phyloP scores from a whole-genome alignment of 2,888 invertebrate genomes.

The Aethes cnicana region DNA sequence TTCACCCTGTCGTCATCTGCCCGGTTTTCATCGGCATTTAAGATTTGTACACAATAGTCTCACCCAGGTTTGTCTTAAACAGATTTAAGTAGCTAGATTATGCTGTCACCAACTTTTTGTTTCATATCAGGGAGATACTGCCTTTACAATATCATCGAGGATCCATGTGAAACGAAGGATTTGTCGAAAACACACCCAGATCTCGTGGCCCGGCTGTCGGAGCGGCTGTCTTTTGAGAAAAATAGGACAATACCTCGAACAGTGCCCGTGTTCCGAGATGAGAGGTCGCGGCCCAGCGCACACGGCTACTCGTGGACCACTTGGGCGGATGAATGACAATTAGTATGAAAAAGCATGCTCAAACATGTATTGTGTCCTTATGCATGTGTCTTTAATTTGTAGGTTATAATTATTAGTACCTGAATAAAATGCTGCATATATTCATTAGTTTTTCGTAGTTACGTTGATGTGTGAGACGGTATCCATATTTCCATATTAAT shows the following conservation, averaged over 20 bases:
- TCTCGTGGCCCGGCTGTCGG: not conserved
- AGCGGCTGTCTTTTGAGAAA: conserved; percentile 9
- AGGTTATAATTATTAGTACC: too few species aligned
- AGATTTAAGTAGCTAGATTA: too few species aligned
- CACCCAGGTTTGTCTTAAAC: too few species aligned
- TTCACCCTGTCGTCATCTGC: too few species aligned
- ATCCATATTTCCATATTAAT: not conserved
- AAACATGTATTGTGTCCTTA: too few species aligned
- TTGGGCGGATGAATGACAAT: conserved; percentile 22
- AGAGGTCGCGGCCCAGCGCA: conserved; percentile 6
- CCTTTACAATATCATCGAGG: conserved; percentile 18
- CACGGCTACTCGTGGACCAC: conserved; percentile 21
- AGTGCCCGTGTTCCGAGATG: conserved; percentile 7
- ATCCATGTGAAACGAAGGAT: conserved; percentile 26
- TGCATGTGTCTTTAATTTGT: too few species aligned
- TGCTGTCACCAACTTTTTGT: too few species aligned
- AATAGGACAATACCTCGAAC: conserved; percentile 5
- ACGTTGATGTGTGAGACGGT: not conserved
- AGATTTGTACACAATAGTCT: too few species aligned
- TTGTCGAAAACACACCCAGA: conserved; percentile 16
- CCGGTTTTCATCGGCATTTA: too few species aligned
- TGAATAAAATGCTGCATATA: not conserved
- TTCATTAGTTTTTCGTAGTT: not conserved
- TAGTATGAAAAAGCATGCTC: too few species aligned
- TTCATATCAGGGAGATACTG: conserved; percentile 15